Evolutionary conservation across 1,140 invertebrate genomes (phyloP).

Genomic region (Lucilia cuprina): DNA sequence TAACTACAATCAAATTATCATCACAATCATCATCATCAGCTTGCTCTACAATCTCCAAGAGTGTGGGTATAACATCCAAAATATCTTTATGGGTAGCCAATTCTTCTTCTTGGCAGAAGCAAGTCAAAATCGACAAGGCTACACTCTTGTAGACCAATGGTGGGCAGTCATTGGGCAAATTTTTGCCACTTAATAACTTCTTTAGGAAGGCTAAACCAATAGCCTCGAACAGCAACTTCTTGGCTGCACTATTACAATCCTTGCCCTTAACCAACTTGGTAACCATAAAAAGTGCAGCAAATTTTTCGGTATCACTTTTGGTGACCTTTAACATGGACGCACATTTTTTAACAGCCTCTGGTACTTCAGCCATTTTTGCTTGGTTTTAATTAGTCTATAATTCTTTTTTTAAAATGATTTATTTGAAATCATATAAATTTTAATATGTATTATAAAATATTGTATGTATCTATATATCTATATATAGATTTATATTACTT

Average conservation of each 20-base stretch:
- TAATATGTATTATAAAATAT: neutral
- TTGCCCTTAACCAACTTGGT: slow-evolving; percentile 85
- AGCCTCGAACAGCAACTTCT: slow-evolving; percentile 84
- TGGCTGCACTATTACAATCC: slow-evolving; percentile 74
- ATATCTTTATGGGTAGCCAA: slow-evolving; percentile 82
- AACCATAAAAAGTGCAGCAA: slow-evolving; percentile 88
- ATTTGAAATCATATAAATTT: slow-evolving; percentile 11
- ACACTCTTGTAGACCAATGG: slow-evolving; percentile 88
- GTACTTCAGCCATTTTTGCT: slow-evolving; percentile 65
- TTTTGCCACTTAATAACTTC: slow-evolving; percentile 76
- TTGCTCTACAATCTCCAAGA: slow-evolving; percentile 81
- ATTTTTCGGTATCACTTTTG: slow-evolving; percentile 86
- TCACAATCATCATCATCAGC: slow-evolving; percentile 82
- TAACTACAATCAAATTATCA: slow-evolving; percentile 86
- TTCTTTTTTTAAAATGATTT: neutral
- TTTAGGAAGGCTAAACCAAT: slow-evolving; percentile 86
- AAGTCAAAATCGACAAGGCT: slow-evolving; percentile 82
- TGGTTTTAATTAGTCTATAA: neutral
- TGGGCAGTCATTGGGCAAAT: slow-evolving; percentile 82
- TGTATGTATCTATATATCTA: slow-evolving; percentile 22
- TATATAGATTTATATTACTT: slow-evolving; percentile 25
- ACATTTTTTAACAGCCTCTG: slow-evolving; percentile 83
- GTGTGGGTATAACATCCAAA: slow-evolving; percentile 78
- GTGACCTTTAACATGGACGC: slow-evolving; percentile 78
- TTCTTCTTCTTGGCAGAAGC: slow-evolving; percentile 81